A percentile compares a stretch with the other conserved stretches of the same genome.
Conservation (phyloP, 2,797 vertebrate species). For the Rhabdomys pumilio region DNA sequence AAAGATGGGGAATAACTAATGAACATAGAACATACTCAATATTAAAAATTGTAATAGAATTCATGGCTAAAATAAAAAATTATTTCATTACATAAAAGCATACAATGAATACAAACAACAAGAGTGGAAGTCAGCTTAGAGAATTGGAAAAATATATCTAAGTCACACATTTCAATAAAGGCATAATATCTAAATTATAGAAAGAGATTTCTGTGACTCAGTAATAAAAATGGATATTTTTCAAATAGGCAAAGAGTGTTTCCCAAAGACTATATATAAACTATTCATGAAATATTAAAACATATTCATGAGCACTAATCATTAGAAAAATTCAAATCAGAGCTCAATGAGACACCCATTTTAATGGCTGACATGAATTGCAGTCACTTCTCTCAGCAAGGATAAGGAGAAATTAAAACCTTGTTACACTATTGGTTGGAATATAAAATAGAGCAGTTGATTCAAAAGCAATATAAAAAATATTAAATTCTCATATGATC, state of each 20-base stretch:
- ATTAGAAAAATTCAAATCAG: neutral
- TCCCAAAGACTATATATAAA: neutral
- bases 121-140: neutral
- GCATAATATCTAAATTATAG: neutral
- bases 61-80: neutral
- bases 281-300: neutral
- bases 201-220: neutral
- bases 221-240: neutral
- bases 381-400: neutral
- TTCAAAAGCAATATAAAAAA: neutral
- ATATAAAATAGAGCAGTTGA: neutral
- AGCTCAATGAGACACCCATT: neutral
- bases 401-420: neutral
- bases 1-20: neutral
- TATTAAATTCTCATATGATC: neutral
- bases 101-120: conserved; percentile 1
- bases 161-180: conserved; percentile 27
- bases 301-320: neutral
- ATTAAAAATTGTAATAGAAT: neutral
- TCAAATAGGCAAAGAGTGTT: neutral
- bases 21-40: neutral
- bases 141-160: conserved; percentile 6
- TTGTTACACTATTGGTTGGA: neutral
- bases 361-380: neutral
- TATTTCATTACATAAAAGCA: neutral